Percentiles rank a stretch among this genome's conserved stretches.
These are phyloP conservation scores for Aethes cnicana DNA, from an alignment of 2,888 invertebrate species.

Conservation along the genomic window DNA sequence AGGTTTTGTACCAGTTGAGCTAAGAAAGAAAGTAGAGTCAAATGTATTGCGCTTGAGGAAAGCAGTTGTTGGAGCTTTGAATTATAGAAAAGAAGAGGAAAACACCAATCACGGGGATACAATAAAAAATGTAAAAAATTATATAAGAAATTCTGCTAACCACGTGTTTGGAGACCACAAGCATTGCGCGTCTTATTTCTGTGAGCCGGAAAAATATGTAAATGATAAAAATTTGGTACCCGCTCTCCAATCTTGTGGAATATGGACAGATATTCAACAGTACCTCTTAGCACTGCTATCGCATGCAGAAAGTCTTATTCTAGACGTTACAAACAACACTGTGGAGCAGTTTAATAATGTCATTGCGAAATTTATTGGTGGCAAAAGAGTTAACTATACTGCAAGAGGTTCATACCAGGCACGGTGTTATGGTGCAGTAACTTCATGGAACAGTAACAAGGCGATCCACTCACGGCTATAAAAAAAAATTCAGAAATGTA, in stretches of 20 bases:
- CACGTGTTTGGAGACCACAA: conserved; percentile 1
- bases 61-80: background rate
- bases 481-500: conserved; percentile 9
- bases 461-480: background rate
- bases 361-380: conserved; percentile 44
- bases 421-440: conserved; percentile 43
- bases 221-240: background rate
- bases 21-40: conserved; percentile 12
- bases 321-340: conserved; percentile 38
- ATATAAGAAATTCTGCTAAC: background rate
- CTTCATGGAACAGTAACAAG: no score
- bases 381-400: conserved; percentile 44
- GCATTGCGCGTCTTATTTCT: conserved; percentile 1
- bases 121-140: conserved; percentile 1
- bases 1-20: conserved; percentile 8
- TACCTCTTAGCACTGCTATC: background rate
- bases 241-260: background rate
- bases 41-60: background rate
- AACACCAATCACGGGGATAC: background rate
- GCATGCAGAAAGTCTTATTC: conserved; percentile 1
- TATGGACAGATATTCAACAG: background rate
- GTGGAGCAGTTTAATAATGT: conserved; percentile 43
- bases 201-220: background rate
- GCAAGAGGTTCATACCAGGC: conserved; percentile 38
- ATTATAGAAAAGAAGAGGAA: background rate